phyloP scores from a whole-genome alignment of 2,113 vertebrate species.

The Malurus cyaneus region DNA sequence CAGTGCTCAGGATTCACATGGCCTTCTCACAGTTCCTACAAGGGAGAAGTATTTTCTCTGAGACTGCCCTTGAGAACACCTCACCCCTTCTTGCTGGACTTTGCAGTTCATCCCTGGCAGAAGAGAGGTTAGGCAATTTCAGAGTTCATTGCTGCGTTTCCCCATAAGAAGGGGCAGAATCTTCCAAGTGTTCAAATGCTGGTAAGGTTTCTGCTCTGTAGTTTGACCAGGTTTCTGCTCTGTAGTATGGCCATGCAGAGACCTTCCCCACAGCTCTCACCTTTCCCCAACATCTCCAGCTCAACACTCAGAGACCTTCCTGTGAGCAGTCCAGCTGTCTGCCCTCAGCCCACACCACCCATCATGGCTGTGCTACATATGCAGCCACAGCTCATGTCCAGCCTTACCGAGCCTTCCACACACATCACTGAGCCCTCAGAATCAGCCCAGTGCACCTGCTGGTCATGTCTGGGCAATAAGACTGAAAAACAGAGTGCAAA shows the following conservation, averaged over 20 bases:
- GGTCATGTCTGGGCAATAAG: neutral
- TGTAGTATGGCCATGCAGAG: neutral
- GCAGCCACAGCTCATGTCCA: neutral
- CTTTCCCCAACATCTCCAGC: neutral
- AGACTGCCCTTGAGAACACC: neutral
- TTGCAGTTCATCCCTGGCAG: neutral
- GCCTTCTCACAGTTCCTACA: neutral
- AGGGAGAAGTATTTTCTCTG: neutral
- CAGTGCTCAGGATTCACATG: neutral
- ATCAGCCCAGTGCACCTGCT: neutral
- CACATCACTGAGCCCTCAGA: neutral
- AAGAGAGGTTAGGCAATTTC: neutral
- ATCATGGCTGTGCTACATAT: fast-evolving
- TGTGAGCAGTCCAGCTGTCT: neutral
- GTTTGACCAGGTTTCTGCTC: neutral
- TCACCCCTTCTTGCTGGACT: neutral
- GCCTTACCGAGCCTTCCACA: neutral
- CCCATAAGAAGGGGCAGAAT: neutral
- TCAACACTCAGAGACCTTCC: neutral
- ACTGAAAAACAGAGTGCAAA: neutral
- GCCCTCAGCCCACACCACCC: neutral
- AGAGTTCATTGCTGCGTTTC: neutral
- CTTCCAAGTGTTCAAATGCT: neutral
- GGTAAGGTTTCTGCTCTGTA: neutral
- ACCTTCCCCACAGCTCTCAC: neutral